phyloP scores from a whole-genome alignment of 2,797 vertebrate genomes.

The Sebastes iracundus region DNA sequence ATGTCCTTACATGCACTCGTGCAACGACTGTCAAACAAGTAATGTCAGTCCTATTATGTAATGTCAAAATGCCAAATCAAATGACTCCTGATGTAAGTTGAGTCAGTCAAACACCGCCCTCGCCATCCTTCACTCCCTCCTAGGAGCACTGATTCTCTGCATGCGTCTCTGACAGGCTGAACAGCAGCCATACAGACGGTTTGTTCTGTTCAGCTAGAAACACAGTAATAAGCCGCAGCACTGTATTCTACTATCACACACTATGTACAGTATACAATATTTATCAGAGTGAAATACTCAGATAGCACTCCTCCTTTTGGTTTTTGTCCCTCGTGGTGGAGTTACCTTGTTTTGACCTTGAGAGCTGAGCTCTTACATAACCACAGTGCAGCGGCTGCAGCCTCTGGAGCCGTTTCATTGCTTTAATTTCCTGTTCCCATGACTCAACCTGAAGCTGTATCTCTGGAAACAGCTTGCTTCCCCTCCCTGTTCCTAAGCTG shows the following conservation, averaged over 20 bases:
- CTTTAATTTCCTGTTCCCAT: constrained; percentile 51
- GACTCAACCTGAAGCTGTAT: constrained; percentile 43
- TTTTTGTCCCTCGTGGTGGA: constrained; percentile 13
- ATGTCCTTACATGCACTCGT: background rate
- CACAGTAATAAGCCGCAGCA: background rate
- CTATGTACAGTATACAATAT: background rate
- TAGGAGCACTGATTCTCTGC: background rate
- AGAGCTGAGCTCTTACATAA: constrained; percentile 58
- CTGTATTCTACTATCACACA: background rate
- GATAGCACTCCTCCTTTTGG: constrained; percentile 6
- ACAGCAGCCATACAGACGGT: constrained; percentile 10
- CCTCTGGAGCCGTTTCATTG: constrained; percentile 41
- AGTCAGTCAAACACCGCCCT: constrained; percentile 13
- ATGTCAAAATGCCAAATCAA: constrained; percentile 28
- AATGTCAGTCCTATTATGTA: background rate
- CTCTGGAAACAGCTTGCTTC: constrained; percentile 28
- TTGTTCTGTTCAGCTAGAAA: constrained; percentile 4
- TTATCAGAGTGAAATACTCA: constrained; percentile 9
- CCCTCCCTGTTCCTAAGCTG: constrained; percentile 2
- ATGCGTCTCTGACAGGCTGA: background rate
- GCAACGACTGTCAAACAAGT: background rate
- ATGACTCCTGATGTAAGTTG: constrained; percentile 2
- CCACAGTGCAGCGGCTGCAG: constrained; percentile 59
- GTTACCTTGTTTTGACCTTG: constrained; percentile 72
- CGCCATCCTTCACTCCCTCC: background rate